Percentiles rank a stretch among this genome's conserved stretches.
These are phyloP conservation scores for Diorhabda carinulata DNA, from an alignment of 1,140 invertebrate genomes.

Conservation along the genomic window DNA sequence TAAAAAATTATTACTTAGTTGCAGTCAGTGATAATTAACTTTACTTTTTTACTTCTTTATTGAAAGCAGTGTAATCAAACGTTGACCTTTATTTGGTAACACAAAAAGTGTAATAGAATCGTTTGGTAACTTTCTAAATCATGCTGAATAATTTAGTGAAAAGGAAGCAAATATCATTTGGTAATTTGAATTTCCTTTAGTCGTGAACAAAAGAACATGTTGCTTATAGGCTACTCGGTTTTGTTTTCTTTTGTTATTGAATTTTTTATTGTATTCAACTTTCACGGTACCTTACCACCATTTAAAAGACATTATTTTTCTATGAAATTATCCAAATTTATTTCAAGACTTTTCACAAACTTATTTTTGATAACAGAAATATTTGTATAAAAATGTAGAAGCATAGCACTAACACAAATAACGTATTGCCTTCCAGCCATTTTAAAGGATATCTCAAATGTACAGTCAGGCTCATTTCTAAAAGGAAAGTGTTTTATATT, in stretches of 20 bases:
- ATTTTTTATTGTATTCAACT: constrained; percentile 7
- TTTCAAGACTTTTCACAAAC: too few relatives aligned
- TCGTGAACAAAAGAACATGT: constrained; percentile 20
- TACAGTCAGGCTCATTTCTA: too few relatives aligned
- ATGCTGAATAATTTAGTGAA: constrained; percentile 25
- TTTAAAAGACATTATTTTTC: too few relatives aligned
- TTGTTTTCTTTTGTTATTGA: constrained; percentile 21
- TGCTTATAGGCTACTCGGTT: constrained; percentile 15
- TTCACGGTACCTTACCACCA: neutral
- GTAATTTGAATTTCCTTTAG: constrained; percentile 26
- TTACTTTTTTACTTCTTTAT: neutral
- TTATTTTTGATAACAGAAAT: too few relatives aligned
- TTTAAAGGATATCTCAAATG: too few relatives aligned
- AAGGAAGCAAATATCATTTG: constrained; percentile 22
- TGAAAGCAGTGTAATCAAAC: constrained; percentile 2
- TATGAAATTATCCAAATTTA: too few relatives aligned
- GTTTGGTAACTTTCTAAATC: constrained; percentile 28
- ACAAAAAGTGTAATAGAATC: constrained; percentile 20
- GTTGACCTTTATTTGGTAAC: constrained; percentile 19
- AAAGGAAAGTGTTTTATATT: too few relatives aligned
- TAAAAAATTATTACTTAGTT: too few relatives aligned
- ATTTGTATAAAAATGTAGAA: too few relatives aligned
- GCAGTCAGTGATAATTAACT: too few relatives aligned
- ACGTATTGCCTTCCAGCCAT: too few relatives aligned
- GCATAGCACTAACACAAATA: too few relatives aligned